Conservation (phyloP, 2,113 vertebrate species). For the Cnemophilus loriae region DNA sequence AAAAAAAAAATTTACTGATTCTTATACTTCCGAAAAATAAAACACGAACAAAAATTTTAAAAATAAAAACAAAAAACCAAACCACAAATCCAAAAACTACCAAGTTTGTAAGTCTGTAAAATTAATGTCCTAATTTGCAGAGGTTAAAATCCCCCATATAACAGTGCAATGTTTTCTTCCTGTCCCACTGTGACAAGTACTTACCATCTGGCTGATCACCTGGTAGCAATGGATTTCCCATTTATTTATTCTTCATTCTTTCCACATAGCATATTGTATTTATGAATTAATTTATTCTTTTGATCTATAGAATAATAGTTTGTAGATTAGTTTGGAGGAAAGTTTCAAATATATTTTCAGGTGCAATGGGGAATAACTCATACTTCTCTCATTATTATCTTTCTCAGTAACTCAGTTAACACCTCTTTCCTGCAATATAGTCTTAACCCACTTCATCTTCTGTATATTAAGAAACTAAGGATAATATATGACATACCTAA, state of each 20-base stretch:
- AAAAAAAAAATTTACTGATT: neutral
- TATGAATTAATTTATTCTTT: constrained; percentile 11
- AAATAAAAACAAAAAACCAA: rapidly evolving
- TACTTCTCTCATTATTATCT: neutral
- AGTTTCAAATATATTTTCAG: neutral
- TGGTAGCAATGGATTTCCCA: neutral
- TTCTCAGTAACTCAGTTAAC: neutral
- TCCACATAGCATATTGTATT: neutral
- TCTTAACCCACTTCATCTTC: neutral
- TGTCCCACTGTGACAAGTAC: neutral
- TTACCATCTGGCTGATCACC: neutral
- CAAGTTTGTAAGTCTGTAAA: neutral
- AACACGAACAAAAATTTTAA: too few relatives aligned
- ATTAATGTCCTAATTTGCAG: neutral
- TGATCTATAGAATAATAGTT: neutral
- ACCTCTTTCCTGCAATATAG: neutral
- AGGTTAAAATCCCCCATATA: neutral
- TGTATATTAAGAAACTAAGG: neutral
- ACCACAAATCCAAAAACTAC: neutral
- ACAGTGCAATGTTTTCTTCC: neutral
- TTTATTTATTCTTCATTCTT: neutral
- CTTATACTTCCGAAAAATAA: neutral
- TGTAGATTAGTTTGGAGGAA: neutral
- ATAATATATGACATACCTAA: neutral
- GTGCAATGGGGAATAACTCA: neutral